Evolutionary conservation across 2,888 invertebrate species (phyloP), one percentile per base, ranked within the genome.

Genomic region (Siphlonurus alternatus): DNA sequence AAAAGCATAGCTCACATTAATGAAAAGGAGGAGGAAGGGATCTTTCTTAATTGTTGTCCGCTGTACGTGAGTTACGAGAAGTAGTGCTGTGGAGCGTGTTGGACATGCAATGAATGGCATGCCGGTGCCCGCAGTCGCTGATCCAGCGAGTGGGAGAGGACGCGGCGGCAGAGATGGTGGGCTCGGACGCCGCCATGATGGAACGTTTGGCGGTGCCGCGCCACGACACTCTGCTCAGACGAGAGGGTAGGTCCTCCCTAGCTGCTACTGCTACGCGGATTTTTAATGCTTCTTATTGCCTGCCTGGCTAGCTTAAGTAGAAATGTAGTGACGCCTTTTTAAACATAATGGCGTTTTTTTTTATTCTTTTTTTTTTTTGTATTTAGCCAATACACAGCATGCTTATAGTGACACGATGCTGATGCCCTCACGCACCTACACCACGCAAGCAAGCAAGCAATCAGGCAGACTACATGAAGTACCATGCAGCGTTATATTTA

Each of bases 141-240:
- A 38, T 38, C 15, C 38, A 38, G 15, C 38, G 38, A 10, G 7
- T 87, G 20, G 87, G 85, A 0, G 82, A 81, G 61, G 86, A 86
- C 66, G 82, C 79, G 0, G 68, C 72, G 22, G 65, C 59, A 25
- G 67, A 65, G 19, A 65, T 68, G 53, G 23, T 67, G 38, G 66
- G 65, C n/a, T 61, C 65, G 5, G 67, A 68, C 59, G 60, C 54
- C 23, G 65, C 38, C 54, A 73, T 75, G 72, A 73, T 75, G 72
- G 73, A 75, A 65, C 73, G 73, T 63, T 66, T 76, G 24, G 69
- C 73, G n/a, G 74, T 76, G 38, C 76, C 76, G 22, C 70, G 72
- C 63, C 74, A 71, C 67, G 76, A 76, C 64, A 70, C 72, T 5
- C 69, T 73, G 61, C 72, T 74, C 65, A 75, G 74, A 66, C 72